These are phyloP conservation scores for Trididemnum miniatum DNA, from an alignment of 23 tunicate species.

Conservation along the genomic window DNA sequence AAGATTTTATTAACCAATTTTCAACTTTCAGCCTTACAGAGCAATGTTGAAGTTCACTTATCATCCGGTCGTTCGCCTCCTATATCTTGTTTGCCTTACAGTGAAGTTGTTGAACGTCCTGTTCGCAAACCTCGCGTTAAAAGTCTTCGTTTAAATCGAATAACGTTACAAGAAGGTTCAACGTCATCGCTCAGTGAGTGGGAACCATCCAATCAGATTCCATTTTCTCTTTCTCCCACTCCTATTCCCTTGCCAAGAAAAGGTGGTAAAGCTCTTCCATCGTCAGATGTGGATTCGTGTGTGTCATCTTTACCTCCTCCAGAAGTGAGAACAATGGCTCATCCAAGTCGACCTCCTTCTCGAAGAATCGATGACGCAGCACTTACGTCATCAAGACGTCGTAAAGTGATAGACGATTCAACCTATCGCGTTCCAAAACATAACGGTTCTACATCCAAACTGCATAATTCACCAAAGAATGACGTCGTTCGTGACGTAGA, in stretches of 20 bases:
- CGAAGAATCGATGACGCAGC: background rate
- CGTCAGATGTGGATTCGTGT: background rate
- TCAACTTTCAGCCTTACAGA: too few species aligned
- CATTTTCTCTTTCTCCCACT: background rate
- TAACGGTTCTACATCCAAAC: background rate
- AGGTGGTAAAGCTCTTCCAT: background rate
- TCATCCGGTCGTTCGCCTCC: too few species aligned
- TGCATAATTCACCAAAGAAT: background rate
- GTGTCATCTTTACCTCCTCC: background rate
- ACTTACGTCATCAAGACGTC: background rate
- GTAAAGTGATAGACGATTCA: constrained; percentile 14
- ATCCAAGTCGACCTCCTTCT: background rate
- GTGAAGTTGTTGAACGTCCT: background rate
- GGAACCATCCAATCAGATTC: background rate
- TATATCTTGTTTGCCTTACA: background rate
- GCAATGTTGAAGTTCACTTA: too few species aligned
- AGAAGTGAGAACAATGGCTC: background rate
- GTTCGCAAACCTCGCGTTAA: constrained; percentile 28
- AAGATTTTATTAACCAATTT: too few species aligned
- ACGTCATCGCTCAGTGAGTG: background rate
- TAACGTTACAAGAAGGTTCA: background rate
- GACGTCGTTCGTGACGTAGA: background rate
- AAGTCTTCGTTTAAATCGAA: constrained; percentile 5
- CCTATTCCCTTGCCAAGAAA: constrained; percentile 5
- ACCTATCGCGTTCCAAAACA: constrained; percentile 18